Conservation (phyloP, 2,113 vertebrate species). For the Tauraco erythrolophus region DNA sequence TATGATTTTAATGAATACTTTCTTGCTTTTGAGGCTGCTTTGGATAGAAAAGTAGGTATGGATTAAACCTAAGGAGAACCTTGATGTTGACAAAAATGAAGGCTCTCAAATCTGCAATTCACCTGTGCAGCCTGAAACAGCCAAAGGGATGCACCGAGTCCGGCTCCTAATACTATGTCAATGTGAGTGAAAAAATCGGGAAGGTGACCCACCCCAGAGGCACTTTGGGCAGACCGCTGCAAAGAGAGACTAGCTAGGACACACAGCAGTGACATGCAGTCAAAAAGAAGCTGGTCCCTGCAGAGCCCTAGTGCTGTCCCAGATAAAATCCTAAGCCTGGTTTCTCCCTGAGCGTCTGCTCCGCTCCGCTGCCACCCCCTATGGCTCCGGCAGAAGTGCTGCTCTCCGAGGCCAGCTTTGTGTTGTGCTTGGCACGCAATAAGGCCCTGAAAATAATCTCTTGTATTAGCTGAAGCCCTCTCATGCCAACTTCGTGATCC, state of each 20-base stretch:
- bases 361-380: not conserved
- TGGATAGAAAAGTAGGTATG: not conserved
- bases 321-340: not conserved
- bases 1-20: not conserved
- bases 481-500: conserved; percentile 64
- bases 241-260: not conserved
- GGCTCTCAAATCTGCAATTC: not conserved
- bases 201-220: not conserved
- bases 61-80: not conserved
- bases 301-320: not conserved
- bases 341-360: not conserved
- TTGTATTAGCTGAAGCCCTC: conserved; percentile 62
- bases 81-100: not conserved
- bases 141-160: not conserved
- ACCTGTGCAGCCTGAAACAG: not conserved
- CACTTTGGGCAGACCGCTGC: not conserved
- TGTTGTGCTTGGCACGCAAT: conserved; percentile 34
- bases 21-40: not conserved
- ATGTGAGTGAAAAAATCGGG: not conserved
- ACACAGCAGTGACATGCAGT: not conserved
- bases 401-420: conserved; percentile 53
- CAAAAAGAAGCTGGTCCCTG: not conserved
- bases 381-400: conserved; percentile 11
- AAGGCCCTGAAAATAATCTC: conserved; percentile 68
- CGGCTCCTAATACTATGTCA: rapidly evolving